Evolutionary conservation across 2,888 invertebrate genomes (phyloP).

Genomic region (Julus scandinavius): DNA sequence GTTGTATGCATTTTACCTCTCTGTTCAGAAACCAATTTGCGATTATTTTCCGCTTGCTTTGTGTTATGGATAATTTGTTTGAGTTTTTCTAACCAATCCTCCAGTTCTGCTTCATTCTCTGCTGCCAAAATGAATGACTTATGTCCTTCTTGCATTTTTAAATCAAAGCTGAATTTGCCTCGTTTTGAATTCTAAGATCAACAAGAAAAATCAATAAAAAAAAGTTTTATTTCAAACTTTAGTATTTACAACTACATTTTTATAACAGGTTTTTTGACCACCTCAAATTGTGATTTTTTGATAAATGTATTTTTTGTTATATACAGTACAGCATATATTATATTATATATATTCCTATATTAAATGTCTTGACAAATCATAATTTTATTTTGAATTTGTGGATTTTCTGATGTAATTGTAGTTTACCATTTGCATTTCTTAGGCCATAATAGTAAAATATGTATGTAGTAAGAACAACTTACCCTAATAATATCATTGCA

Average conservation of each 20-base stretch:
- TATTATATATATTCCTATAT: too few species aligned
- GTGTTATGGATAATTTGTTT: conserved; percentile 85
- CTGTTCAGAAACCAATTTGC: conserved; percentile 53
- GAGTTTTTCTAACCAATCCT: conserved; percentile 85
- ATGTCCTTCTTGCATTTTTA: conserved; percentile 85
- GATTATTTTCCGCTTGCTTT: conserved; percentile 73
- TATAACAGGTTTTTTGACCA: neutral
- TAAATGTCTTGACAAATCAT: too few species aligned
- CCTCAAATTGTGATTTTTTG: neutral
- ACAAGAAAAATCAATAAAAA: neutral
- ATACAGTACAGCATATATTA: too few species aligned
- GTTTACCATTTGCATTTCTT: neutral
- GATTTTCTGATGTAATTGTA: too few species aligned
- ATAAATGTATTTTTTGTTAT: neutral
- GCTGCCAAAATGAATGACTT: conserved; percentile 88
- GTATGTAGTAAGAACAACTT: conserved; percentile 61
- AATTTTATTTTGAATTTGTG: too few species aligned
- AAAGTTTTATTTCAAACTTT: neutral
- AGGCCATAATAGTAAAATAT: neutral
- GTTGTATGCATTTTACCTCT: conserved; percentile 53
- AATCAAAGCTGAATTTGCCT: conserved; percentile 86
- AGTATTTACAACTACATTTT: neutral
- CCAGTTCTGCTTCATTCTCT: conserved; percentile 83
- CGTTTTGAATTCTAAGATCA: conserved; percentile 78
- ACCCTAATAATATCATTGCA: conserved; percentile 89